Conservation (phyloP, 2,888 invertebrate species). For the Thereva nobilitata region DNA sequence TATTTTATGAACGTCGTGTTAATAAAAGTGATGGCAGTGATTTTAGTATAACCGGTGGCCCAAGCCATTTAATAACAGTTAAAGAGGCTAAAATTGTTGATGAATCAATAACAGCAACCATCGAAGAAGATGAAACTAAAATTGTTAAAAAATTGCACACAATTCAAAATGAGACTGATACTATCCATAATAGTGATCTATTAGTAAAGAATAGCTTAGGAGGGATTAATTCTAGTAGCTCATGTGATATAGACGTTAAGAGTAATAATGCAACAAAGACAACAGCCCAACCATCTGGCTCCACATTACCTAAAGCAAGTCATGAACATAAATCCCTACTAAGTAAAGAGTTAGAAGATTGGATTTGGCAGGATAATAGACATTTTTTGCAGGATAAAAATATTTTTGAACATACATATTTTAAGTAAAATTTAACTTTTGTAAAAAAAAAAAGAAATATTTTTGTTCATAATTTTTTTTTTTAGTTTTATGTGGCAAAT, state of each 20-base stretch:
- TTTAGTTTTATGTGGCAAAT: conserved; percentile 94
- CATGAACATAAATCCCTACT: conserved; percentile 50
- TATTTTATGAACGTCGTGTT: conserved; percentile 85
- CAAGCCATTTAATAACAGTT: conserved; percentile 18
- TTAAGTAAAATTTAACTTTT: conserved; percentile 68
- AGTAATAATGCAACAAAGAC: conserved; percentile 39
- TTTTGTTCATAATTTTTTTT: not conserved
- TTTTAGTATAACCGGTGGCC: conserved; percentile 39
- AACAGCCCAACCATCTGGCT: not conserved
- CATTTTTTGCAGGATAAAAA: conserved; percentile 93
- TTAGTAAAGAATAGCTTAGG: conserved; percentile 39
- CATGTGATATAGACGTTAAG: conserved; percentile 55
- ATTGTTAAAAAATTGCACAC: conserved; percentile 21
- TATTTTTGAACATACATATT: conserved; percentile 94
- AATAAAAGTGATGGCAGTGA: conserved; percentile 44
- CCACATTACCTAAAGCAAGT: conserved; percentile 28
- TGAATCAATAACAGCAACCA: not conserved
- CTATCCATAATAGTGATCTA: conserved; percentile 36
- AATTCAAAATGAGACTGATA: conserved; percentile 43
- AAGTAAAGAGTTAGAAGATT: conserved; percentile 77
- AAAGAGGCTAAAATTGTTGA: conserved; percentile 24
- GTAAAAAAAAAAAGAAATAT: not conserved
- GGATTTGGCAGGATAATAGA: conserved; percentile 98
- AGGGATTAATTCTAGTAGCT: conserved; percentile 45
- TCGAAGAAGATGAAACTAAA: conserved; percentile 17